A percentile compares a stretch with the other conserved stretches of the same genome.
These are phyloP conservation scores for Dolomedes plantarius DNA, from an alignment of 2,888 invertebrate species.

Conservation along the genomic window DNA sequence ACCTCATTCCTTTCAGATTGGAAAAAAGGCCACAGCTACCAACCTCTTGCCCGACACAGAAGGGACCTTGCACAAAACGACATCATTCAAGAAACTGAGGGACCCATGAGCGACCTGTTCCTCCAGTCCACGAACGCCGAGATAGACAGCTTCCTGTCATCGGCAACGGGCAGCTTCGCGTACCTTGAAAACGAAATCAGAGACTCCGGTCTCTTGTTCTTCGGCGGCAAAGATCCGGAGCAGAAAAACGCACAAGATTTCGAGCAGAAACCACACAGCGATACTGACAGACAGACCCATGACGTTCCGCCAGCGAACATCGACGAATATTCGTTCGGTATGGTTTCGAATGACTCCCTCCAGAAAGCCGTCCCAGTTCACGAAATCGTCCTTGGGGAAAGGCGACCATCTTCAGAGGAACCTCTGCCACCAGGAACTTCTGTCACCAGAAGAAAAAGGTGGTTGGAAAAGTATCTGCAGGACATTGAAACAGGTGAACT, in stretches of 20 bases:
- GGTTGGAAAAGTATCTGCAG: conserved; percentile 67
- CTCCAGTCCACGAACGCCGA: too few species aligned
- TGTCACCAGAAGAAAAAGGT: conserved; percentile 54
- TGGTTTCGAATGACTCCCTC: background rate
- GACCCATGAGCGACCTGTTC: background rate
- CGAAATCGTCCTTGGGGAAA: conserved; percentile 31
- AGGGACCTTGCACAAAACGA: background rate
- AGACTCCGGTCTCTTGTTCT: background rate
- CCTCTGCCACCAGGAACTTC: conserved; percentile 54
- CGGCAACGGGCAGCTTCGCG: background rate
- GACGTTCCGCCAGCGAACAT: background rate
- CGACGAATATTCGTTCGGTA: background rate
- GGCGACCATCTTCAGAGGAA: conserved; percentile 37
- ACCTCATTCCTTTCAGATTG: conserved; percentile 41
- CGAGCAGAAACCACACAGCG: background rate
- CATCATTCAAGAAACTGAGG: background rate
- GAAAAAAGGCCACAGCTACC: conserved; percentile 50
- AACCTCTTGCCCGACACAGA: conserved; percentile 40
- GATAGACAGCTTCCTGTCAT: background rate
- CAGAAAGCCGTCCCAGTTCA: conserved; percentile 24
- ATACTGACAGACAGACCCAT: background rate
- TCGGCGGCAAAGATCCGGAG: background rate
- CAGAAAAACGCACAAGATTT: background rate
- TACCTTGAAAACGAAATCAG: background rate
- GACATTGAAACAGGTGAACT: conserved; percentile 67